These are phyloP conservation scores for Dione vanillae DNA, from an alignment of 2,888 invertebrate species.

Conservation along the genomic window DNA sequence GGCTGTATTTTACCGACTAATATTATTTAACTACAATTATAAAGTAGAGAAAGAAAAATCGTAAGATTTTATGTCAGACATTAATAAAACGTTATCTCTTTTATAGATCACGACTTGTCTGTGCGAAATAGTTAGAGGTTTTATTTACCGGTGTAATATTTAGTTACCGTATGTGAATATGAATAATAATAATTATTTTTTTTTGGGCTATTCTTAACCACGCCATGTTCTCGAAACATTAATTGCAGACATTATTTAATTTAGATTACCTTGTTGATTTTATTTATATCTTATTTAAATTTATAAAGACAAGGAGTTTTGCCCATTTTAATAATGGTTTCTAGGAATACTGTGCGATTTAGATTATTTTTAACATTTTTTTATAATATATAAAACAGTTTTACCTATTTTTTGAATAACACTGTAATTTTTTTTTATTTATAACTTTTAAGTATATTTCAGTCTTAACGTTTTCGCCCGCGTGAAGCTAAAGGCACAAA, in stretches of 20 bases:
- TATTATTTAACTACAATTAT: neutral
- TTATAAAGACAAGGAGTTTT: too few species aligned
- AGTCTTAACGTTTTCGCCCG: neutral
- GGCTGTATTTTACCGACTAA: neutral
- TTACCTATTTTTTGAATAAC: too few species aligned
- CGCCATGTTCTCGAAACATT: too few species aligned
- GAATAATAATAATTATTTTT: neutral
- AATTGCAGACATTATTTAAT: too few species aligned
- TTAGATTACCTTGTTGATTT: too few species aligned
- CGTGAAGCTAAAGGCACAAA: constrained; percentile 16
- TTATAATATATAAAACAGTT: too few species aligned
- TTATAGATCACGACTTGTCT: neutral
- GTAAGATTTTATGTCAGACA: neutral
- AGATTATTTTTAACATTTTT: too few species aligned
- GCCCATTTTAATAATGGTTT: too few species aligned
- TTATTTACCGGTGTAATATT: neutral
- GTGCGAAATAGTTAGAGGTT: neutral
- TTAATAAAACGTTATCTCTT: neutral
- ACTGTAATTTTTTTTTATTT: neutral
- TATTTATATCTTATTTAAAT: too few species aligned
- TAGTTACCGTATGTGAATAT: neutral
- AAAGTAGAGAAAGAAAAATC: neutral
- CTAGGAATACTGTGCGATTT: too few species aligned
- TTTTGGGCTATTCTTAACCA: too few species aligned
- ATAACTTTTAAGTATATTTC: neutral